A percentile compares a stretch with the other conserved stretches of the same genome.
These are phyloP conservation scores for Drosophila dives DNA, from an alignment of 2,888 invertebrate genomes.

Conservation along the genomic window DNA sequence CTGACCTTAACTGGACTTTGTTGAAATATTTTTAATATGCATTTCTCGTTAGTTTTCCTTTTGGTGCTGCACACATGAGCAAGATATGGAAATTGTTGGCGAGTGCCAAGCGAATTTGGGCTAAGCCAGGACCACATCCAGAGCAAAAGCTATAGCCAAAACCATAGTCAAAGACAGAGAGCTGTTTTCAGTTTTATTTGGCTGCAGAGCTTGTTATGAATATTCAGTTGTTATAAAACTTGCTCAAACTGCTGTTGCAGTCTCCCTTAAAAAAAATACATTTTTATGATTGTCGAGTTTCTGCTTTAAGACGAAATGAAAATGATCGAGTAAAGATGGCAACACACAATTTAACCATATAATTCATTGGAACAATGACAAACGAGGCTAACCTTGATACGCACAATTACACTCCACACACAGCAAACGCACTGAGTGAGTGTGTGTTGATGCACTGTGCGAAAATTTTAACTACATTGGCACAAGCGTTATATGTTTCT, in stretches of 20 bases:
- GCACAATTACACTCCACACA: slow-evolving; percentile 68
- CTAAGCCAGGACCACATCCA: slow-evolving; percentile 30
- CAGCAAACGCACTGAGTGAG: slow-evolving; percentile 20
- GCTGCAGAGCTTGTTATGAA: slow-evolving; percentile 39
- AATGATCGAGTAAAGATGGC: slow-evolving; percentile 2
- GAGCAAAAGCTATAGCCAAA: slow-evolving; percentile 1
- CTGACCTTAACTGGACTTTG: slow-evolving; percentile 38
- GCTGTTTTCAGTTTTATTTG: slow-evolving; percentile 23
- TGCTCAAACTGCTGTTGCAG: slow-evolving; percentile 9
- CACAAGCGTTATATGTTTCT: neutral
- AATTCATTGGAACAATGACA: slow-evolving; percentile 73
- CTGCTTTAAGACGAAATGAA: slow-evolving; percentile 21
- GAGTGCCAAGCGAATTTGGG: slow-evolving; percentile 35
- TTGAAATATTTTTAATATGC: slow-evolving; percentile 41
- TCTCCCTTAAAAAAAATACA: neutral
- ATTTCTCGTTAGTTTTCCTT: slow-evolving; percentile 1
- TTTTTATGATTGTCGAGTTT: slow-evolving; percentile 16
- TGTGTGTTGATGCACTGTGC: neutral
- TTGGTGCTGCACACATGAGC: slow-evolving; percentile 33
- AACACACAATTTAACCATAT: slow-evolving; percentile 74
- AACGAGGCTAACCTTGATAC: slow-evolving; percentile 65
- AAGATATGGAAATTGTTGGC: slow-evolving; percentile 64
- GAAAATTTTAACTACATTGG: neutral
- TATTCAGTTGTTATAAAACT: slow-evolving; percentile 57
- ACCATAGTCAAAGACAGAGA: neutral